A percentile compares a stretch with the other conserved stretches of the same genome.
Evolutionary conservation across 2,888 invertebrate genomes (phyloP).

Genomic region (Acanthoscelides obtectus): DNA sequence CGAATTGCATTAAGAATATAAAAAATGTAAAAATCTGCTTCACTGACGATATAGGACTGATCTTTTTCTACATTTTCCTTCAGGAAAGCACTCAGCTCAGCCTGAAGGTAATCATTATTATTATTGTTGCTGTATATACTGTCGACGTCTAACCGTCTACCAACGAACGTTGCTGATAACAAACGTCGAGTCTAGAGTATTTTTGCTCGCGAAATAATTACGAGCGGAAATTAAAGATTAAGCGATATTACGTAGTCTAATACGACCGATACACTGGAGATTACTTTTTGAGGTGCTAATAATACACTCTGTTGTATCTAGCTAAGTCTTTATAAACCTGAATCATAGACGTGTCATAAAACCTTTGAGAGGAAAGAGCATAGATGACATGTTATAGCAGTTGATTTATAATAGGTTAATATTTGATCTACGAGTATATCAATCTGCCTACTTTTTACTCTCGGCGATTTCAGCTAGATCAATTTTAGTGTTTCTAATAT

Average conservation of each 20-base stretch:
- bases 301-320: not conserved
- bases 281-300: not conserved
- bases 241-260: constrained; percentile 10
- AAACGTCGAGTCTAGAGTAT: constrained; percentile 1
- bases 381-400: no score
- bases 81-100: no score
- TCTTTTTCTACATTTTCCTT: no score
- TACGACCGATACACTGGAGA: not conserved
- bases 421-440: no score
- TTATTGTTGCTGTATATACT: not conserved
- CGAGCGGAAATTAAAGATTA: constrained; percentile 15
- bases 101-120: not conserved
- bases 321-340: not conserved
- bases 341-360: not conserved
- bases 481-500: no score
- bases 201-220: constrained; percentile 3
- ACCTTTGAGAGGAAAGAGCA: no score
- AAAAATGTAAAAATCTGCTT: no score
- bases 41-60: no score
- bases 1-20: no score
- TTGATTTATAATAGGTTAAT: no score
- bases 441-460: no score
- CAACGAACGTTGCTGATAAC: not conserved
- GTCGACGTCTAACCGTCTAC: not conserved
- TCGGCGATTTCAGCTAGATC: no score